Percentiles rank a stretch among this genome's conserved stretches.
These are phyloP conservation scores for Aphis gossypii DNA, from an alignment of 1,140 invertebrate genomes.

Conservation along the genomic window DNA sequence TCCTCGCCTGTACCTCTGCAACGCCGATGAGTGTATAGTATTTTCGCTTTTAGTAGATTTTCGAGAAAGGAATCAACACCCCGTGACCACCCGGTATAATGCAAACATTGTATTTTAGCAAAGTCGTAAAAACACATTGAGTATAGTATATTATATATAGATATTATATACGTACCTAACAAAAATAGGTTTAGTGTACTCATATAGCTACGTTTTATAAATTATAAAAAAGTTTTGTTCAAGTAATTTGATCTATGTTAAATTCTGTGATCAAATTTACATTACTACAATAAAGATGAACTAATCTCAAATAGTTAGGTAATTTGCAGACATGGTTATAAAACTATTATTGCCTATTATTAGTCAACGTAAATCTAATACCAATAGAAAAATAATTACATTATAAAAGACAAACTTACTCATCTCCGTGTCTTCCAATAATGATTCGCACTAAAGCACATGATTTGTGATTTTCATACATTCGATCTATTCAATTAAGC, in stretches of 20 bases:
- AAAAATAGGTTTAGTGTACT: background rate
- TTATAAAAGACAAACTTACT: background rate
- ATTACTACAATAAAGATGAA: too few species aligned
- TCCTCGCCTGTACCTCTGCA: background rate
- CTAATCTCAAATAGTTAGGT: too few species aligned
- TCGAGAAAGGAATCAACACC: slow-evolving; percentile 50
- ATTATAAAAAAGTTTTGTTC: background rate
- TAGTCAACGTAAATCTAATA: background rate
- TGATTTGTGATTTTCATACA: background rate
- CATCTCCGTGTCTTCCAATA: background rate
- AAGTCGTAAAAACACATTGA: slow-evolving; percentile 49
- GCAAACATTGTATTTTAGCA: slow-evolving; percentile 52
- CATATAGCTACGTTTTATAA: background rate
- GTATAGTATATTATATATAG: background rate
- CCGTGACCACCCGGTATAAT: slow-evolving; percentile 53
- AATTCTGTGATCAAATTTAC: too few species aligned
- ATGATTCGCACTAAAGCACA: background rate
- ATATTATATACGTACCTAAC: background rate
- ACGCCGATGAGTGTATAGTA: background rate
- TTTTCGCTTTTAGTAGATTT: slow-evolving; percentile 53
- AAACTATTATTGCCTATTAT: too few species aligned
- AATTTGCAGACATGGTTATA: too few species aligned
- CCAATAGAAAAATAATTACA: background rate
- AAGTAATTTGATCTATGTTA: too few species aligned
- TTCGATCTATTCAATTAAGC: background rate